phyloP scores from a whole-genome alignment of 2,888 invertebrate genomes.

The Drosophila birchii region DNA sequence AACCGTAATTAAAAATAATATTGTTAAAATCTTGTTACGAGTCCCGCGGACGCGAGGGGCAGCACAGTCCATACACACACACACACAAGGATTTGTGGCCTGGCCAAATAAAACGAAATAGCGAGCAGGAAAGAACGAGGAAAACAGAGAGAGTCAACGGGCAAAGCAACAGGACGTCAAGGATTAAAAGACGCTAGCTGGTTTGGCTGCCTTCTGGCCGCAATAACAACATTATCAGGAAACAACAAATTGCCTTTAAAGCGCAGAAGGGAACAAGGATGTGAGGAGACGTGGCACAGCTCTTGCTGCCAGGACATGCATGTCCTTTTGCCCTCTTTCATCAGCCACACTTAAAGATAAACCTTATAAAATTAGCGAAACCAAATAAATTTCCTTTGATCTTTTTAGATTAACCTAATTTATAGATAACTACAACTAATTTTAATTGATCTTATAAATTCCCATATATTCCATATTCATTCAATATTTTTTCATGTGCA shows the following conservation, averaged over 20 bases:
- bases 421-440: neutral
- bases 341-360: constrained; percentile 5
- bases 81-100: constrained; percentile 54
- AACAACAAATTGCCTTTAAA: constrained; percentile 73
- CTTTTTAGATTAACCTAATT: neutral
- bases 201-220: constrained; percentile 44
- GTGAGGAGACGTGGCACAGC: constrained; percentile 26
- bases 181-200: constrained; percentile 70
- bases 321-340: constrained; percentile 21
- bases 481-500: neutral
- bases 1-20: constrained; percentile 76
- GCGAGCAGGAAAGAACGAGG: constrained; percentile 2
- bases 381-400: neutral
- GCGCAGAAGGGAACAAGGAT: constrained; percentile 33
- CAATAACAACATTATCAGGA: constrained; percentile 64
- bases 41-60: constrained; percentile 9
- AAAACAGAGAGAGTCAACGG: constrained; percentile 1
- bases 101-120: constrained; percentile 48
- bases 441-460: neutral
- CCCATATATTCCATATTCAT: neutral
- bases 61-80: constrained; percentile 30
- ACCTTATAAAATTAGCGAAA: fast-evolving
- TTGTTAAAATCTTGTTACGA: constrained; percentile 63
- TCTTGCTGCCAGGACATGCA: constrained; percentile 50
- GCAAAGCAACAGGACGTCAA: constrained; percentile 73